These are phyloP conservation scores for Psylliodes chrysocephalus DNA, from an alignment of 2,888 invertebrate species.

Conservation along the genomic window DNA sequence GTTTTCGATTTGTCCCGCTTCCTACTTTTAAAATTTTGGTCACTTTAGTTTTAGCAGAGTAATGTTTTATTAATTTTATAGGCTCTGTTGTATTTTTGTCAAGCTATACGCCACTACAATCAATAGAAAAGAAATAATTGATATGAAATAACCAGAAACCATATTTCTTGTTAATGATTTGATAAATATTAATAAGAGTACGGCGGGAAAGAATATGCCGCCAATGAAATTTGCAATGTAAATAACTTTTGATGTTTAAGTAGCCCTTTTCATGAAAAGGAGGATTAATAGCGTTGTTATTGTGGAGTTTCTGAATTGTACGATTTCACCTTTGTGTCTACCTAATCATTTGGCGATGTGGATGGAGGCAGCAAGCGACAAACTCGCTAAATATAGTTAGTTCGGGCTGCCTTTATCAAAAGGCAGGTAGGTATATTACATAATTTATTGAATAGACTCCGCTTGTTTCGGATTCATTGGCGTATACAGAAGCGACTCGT, in stretches of 20 bases:
- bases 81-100: too few relatives aligned
- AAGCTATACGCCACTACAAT: too few relatives aligned
- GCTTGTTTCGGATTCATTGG: background rate
- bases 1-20: too few relatives aligned
- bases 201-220: slow-evolving; percentile 1
- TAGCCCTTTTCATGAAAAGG: slow-evolving; percentile 45
- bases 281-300: slow-evolving; percentile 49
- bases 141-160: slow-evolving; percentile 32
- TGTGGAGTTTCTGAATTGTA: slow-evolving; percentile 38
- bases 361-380: slow-evolving; percentile 35
- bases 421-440: slow-evolving; percentile 6
- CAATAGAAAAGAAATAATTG: slow-evolving; percentile 12
- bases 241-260: slow-evolving; percentile 48
- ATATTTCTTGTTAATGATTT: slow-evolving; percentile 47
- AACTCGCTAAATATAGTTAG: slow-evolving; percentile 31
- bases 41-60: too few relatives aligned
- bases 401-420: slow-evolving; percentile 2
- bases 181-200: slow-evolving; percentile 47
- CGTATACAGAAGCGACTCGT: background rate
- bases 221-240: slow-evolving; percentile 49
- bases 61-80: too few relatives aligned
- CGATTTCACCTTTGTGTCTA: slow-evolving; percentile 46
- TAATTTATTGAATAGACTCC: slow-evolving; percentile 1
- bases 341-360: slow-evolving; percentile 45
- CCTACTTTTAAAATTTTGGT: too few relatives aligned